Evolutionary conservation across 2,113 vertebrate species (phyloP).

Genomic region (Oenanthe melanoleuca): DNA sequence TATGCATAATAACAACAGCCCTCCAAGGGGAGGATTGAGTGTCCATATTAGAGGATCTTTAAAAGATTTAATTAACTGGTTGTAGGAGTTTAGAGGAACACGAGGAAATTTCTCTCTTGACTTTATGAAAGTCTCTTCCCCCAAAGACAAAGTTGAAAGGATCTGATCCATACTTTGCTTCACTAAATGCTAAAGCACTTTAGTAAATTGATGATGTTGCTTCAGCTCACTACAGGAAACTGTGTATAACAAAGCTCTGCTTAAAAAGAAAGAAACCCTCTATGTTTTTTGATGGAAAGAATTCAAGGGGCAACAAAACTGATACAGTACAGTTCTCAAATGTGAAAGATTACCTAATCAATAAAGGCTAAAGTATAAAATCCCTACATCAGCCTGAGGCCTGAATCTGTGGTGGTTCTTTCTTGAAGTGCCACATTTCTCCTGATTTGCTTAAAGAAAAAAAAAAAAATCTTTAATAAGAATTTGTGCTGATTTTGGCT

Average conservation of each 20-base stretch:
- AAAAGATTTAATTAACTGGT: conserved; percentile 25
- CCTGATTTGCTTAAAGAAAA: not conserved
- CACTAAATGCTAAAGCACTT: not conserved
- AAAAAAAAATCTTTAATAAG: not conserved
- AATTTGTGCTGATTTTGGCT: not conserved
- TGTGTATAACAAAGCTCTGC: not conserved
- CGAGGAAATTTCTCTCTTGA: not conserved
- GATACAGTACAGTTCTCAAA: not conserved
- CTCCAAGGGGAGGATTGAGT: not conserved
- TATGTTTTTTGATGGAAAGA: not conserved
- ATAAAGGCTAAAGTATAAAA: not conserved
- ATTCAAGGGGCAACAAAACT: not conserved
- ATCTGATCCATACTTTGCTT: not conserved
- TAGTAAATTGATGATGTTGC: not conserved
- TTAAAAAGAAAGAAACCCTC: not conserved
- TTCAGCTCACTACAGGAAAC: not conserved
- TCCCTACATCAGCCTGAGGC: not conserved
- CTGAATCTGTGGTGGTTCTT: not conserved
- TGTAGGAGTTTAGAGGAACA: not conserved
- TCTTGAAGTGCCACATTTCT: not conserved
- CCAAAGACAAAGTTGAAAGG: not conserved
- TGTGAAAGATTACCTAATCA: not conserved
- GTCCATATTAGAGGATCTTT: not conserved
- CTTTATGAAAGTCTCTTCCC: not conserved
- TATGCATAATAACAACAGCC: not conserved